Evolutionary conservation across 2,888 invertebrate genomes (phyloP), one percentile per base, ranked within the genome.

Genomic region (Rhingia rostrata): DNA sequence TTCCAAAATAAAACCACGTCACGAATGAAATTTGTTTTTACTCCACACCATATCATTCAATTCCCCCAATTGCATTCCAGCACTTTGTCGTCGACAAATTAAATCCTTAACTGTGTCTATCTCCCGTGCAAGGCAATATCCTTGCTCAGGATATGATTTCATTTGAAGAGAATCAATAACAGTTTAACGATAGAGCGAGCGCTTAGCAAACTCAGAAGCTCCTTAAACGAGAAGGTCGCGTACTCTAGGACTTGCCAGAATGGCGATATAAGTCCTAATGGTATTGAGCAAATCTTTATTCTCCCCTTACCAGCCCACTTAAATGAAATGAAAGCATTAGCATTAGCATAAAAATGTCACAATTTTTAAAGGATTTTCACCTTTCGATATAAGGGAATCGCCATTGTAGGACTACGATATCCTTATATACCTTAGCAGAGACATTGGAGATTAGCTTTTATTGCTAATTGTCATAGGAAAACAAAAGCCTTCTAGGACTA

Each of bases 101-200:
- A 66, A 72, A 67, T 72, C 66, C 61, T 78, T 66, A 63, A 78
- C 73, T 12, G 78, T 56, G 73, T 63, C 45, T 73, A 73, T 58
- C 56, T 6, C 56, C 12, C 4, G 53, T 4, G 14, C 7, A 7
- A 54, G 56, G 58, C 66, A 49, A 47, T 72, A 43, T 77, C 37
- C 64, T 32, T 35, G 64, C 51, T 51, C 80, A 63, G 63, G 56
- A 83, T 49, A 64, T 39, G 33, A 74, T 54, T 69, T 51, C 53
- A 73, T 69, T 78, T 83, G 67, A 78, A 63, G 69, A 32, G 51
- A 84, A 80, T 66, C 84, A 80, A 84, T 84, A 80, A 75, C 74
- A 80, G 54, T 84, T 84, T 70, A 70, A 75, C 39, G 14, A 51
- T 12, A 70, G 58, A 64, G n/a, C 49, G 6, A 30, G 14, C 10